Conservation (phyloP, 2,797 vertebrate genomes). For the Margarornis squamiger region DNA sequence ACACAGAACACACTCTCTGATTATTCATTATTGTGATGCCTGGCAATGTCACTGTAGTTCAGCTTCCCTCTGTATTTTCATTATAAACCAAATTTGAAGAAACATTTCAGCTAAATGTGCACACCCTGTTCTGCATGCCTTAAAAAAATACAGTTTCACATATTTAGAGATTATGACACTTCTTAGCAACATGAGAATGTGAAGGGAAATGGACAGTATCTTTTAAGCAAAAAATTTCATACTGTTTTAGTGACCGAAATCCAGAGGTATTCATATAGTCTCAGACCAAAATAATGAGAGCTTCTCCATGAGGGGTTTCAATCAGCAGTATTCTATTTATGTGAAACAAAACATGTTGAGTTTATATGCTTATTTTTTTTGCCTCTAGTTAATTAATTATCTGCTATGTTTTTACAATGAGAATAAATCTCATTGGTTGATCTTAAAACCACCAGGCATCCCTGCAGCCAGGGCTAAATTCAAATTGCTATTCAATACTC, state of each 20-base stretch:
- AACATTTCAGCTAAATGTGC: neutral
- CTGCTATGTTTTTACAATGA: neutral
- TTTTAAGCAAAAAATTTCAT: neutral
- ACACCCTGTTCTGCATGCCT: neutral
- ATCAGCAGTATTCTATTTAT: neutral
- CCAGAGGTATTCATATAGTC: neutral
- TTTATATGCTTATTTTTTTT: neutral
- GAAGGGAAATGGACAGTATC: neutral
- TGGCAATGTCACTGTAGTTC: neutral
- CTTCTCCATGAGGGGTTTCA: neutral
- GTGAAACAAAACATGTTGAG: neutral
- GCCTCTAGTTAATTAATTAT: neutral
- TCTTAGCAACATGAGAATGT: neutral
- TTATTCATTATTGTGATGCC: neutral
- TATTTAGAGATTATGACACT: neutral
- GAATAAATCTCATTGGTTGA: neutral
- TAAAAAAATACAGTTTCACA: neutral
- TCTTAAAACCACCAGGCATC: neutral
- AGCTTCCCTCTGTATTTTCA: neutral
- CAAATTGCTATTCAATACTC: neutral
- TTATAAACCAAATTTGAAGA: neutral
- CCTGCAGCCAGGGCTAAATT: neutral
- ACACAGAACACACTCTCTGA: neutral
- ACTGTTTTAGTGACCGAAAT: neutral
- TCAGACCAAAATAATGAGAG: neutral